These are phyloP conservation scores for Lasioglossum villosulum DNA, from an alignment of 2,888 invertebrate genomes.

Conservation along the genomic window DNA sequence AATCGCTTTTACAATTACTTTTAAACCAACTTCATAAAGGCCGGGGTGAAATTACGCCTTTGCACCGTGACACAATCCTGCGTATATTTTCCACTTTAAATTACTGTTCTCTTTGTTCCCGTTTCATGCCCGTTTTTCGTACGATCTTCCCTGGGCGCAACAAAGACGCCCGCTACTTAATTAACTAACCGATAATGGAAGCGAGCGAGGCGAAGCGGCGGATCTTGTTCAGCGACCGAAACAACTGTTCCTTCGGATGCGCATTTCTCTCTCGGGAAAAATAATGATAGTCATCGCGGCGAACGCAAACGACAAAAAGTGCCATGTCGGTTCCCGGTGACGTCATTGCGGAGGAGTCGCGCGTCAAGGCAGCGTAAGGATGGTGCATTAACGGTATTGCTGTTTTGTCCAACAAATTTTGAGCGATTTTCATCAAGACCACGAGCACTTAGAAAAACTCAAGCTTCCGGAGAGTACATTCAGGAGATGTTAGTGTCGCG, in stretches of 20 bases:
- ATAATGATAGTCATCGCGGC: constrained; percentile 52
- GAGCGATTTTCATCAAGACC: neutral
- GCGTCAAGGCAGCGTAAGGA: constrained; percentile 39
- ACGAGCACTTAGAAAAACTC: too few relatives aligned
- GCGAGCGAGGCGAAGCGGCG: neutral
- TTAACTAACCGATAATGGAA: constrained; percentile 27
- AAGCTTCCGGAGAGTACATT: too few relatives aligned
- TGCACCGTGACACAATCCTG: neutral
- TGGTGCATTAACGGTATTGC: constrained; percentile 46
- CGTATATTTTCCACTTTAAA: neutral
- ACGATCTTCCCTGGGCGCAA: neutral
- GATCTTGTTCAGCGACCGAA: neutral
- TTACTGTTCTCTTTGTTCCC: neutral
- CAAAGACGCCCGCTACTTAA: neutral
- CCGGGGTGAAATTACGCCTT: neutral
- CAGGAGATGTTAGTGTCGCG: too few relatives aligned
- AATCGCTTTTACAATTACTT: constrained; percentile 11
- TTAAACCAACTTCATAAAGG: neutral
- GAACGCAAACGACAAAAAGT: constrained; percentile 36
- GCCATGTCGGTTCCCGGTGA: constrained; percentile 18
- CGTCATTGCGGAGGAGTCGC: constrained; percentile 42
- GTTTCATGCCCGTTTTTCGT: neutral
- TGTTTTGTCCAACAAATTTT: constrained; percentile 53
- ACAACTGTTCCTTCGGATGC: constrained; percentile 3
- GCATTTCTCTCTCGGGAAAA: neutral